Evolutionary conservation across 2,888 invertebrate species (phyloP).

Genomic region (Leptopterna dolabrata): DNA sequence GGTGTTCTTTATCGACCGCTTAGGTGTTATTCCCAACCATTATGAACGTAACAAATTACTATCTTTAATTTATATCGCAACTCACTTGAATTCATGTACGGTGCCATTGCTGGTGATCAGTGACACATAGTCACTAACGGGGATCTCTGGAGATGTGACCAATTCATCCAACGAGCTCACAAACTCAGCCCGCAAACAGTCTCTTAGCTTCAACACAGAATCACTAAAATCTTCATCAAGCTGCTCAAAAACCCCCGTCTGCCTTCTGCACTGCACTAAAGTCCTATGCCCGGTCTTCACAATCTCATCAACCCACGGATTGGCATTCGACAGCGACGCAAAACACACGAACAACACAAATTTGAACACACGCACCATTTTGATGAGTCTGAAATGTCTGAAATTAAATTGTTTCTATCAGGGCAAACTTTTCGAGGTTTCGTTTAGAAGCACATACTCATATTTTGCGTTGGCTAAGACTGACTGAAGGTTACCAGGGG

Average conservation of each 20-base stretch:
- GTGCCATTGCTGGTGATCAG: neutral
- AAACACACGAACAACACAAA: neutral
- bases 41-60: too few species aligned
- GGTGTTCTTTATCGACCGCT: too few species aligned
- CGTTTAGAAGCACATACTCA: neutral
- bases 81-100: neutral
- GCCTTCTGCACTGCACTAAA: slow-evolving; percentile 40
- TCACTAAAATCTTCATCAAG: slow-evolving; percentile 4
- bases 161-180: slow-evolving; percentile 42
- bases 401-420: neutral
- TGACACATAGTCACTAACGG: slow-evolving; percentile 29
- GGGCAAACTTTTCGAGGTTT: neutral
- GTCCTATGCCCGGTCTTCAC: slow-evolving; percentile 22
- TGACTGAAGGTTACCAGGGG: slow-evolving; percentile 9
- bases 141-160: slow-evolving; percentile 9
- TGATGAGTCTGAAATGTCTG: neutral
- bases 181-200: slow-evolving; percentile 40
- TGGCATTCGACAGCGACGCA: neutral
- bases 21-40: too few species aligned
- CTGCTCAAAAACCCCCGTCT: slow-evolving; percentile 30
- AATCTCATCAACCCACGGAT: slow-evolving; percentile 40
- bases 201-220: slow-evolving; percentile 40
- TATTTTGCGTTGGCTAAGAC: neutral
- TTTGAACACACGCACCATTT: neutral
- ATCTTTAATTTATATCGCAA: neutral